These are phyloP conservation scores for Paramisgurnus dabryanus DNA, from an alignment of 2,113 vertebrate species.

Conservation along the genomic window DNA sequence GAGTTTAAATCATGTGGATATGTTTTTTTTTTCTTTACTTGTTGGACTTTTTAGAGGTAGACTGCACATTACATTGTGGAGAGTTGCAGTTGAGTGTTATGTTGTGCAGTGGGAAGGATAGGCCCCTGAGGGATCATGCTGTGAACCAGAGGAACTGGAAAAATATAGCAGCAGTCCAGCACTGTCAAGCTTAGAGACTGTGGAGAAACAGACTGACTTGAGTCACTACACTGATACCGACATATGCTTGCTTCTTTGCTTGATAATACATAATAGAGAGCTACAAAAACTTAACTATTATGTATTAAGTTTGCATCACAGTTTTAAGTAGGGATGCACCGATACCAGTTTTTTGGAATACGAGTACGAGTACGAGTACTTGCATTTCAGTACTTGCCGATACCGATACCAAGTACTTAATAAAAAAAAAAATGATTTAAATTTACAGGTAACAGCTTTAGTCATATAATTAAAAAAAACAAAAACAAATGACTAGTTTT, in stretches of 20 bases:
- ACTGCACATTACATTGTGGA: neutral
- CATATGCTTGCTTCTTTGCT: constrained; percentile 49
- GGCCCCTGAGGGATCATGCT: constrained; percentile 22
- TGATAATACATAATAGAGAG: neutral
- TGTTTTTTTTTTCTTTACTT: neutral
- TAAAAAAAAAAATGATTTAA: no score
- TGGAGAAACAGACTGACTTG: constrained; percentile 54
- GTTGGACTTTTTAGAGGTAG: neutral
- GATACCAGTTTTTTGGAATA: no score
- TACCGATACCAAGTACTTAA: no score
- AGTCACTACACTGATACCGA: constrained; percentile 47
- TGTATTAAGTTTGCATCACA: no score
- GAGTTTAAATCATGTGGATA: neutral
- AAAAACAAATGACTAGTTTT: no score
- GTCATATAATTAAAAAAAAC: no score
- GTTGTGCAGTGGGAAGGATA: constrained; percentile 16
- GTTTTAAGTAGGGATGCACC: no score
- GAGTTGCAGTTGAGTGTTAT: constrained; percentile 14
- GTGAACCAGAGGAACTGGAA: constrained; percentile 33
- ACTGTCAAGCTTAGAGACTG: constrained; percentile 55
- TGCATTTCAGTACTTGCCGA: no score
- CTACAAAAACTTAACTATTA: no score
- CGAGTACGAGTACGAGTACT: no score
- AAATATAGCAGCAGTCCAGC: constrained; percentile 52
- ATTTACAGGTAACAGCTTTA: no score